Conservation (phyloP, 2,113 vertebrate species). For the Phaethornis superciliosus region DNA sequence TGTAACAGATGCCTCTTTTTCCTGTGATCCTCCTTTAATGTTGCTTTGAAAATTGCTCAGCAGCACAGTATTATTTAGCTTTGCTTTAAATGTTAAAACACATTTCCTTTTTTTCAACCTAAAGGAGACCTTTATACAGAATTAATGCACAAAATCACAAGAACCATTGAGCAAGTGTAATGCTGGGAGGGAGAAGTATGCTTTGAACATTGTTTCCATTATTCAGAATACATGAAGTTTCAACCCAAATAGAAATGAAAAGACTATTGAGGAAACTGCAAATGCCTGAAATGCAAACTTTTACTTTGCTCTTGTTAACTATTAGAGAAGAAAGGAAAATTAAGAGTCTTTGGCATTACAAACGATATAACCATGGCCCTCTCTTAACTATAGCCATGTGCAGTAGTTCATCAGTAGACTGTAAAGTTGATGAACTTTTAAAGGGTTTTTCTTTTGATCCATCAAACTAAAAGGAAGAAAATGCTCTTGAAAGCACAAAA, state of each 20-base stretch:
- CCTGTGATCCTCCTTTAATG: slow-evolving; percentile 5
- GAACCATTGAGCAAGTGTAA: slow-evolving; percentile 36
- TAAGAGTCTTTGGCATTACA: background rate
- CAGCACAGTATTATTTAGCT: slow-evolving; percentile 60
- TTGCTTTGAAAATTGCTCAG: slow-evolving; percentile 52
- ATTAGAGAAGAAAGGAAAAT: slow-evolving; percentile 34
- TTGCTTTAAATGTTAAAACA: slow-evolving; percentile 51
- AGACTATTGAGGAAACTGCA: slow-evolving; percentile 30
- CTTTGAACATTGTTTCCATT: slow-evolving; percentile 63
- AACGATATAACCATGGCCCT: background rate
- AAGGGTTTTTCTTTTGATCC: slow-evolving; percentile 14
- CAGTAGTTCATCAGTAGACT: background rate
- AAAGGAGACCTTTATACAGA: slow-evolving; percentile 12
- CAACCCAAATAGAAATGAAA: slow-evolving; percentile 38
- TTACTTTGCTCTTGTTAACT: slow-evolving; percentile 20
- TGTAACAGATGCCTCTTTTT: slow-evolving; percentile 12
- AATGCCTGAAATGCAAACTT: background rate
- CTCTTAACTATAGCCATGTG: background rate
- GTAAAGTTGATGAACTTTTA: background rate
- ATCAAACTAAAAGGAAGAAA: background rate
- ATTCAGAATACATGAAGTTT: background rate
- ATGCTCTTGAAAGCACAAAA: background rate
- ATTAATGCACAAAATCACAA: background rate
- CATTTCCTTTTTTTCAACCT: background rate
- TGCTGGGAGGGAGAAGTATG: background rate